Conservation (phyloP, 2,888 invertebrate genomes). For the Rhimphoctona megacephalus region DNA sequence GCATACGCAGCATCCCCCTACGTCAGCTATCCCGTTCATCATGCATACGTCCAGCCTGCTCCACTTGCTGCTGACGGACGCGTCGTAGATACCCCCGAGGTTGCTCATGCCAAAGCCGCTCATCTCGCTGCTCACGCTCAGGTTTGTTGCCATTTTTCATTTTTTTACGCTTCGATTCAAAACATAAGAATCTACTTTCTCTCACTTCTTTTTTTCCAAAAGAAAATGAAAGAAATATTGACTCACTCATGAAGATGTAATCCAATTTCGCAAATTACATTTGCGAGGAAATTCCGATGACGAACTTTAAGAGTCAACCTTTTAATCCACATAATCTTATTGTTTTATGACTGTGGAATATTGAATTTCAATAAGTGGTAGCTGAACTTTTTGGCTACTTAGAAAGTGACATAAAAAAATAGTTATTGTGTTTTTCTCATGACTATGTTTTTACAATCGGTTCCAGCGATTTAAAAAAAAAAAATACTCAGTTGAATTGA, state of each 20-base stretch:
- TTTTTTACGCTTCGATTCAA: not conserved
- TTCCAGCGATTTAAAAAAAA: not conserved
- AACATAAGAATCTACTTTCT: not conserved
- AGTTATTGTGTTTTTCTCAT: not conserved
- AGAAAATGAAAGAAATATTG: not conserved
- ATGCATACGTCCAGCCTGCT: constrained; percentile 76
- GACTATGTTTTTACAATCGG: too few species aligned
- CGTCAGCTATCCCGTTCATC: constrained; percentile 72
- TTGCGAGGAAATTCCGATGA: too few species aligned
- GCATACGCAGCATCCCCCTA: constrained; percentile 74
- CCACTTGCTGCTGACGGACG: constrained; percentile 79
- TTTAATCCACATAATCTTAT: too few species aligned
- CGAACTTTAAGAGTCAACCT: too few species aligned
- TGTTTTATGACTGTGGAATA: not conserved
- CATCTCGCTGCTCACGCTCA: constrained; percentile 79
- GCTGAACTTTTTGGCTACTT: not conserved
- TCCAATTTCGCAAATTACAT: not conserved
- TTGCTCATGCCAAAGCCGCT: constrained; percentile 80
- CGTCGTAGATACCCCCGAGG: constrained; percentile 82
- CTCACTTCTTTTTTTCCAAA: not conserved
- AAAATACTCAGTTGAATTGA: not conserved
- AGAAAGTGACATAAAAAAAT: not conserved
- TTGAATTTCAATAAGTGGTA: not conserved
- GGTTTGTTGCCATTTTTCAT: constrained; percentile 41
- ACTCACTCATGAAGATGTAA: not conserved